A percentile compares a stretch with the other conserved stretches of the same genome.
Conservation (phyloP, 2,888 invertebrate genomes). For the Ectropis crepuscularia region DNA sequence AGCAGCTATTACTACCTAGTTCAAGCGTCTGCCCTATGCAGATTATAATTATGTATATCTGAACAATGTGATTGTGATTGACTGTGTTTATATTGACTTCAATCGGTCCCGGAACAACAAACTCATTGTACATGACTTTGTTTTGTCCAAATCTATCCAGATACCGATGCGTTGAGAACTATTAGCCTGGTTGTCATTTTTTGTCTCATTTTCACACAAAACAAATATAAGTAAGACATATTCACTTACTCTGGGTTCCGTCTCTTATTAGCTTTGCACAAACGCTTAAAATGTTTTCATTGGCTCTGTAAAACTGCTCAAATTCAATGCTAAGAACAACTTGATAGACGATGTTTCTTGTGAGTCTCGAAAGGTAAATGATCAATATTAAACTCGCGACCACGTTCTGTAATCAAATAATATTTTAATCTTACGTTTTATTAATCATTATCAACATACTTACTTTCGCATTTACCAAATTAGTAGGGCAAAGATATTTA, state of each 20-base stretch:
- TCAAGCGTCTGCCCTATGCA: no score
- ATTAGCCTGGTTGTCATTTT: no score
- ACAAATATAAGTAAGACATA: background rate
- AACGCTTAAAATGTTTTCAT: background rate
- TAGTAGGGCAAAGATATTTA: background rate
- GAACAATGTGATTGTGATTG: no score
- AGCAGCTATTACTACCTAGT: no score
- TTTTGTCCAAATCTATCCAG: no score
- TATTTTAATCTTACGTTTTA: background rate
- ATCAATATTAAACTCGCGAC: background rate
- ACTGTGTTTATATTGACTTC: no score
- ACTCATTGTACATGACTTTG: no score
- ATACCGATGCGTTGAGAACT: no score
- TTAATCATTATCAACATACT: no score
- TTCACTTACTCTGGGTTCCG: background rate
- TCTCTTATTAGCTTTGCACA: background rate
- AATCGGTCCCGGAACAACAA: no score
- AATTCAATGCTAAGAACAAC: slow-evolving; percentile 4
- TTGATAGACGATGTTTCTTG: background rate
- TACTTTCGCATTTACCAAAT: no score
- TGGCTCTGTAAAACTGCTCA: slow-evolving; percentile 4
- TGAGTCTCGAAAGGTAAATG: background rate
- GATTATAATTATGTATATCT: no score
- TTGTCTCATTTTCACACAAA: background rate
- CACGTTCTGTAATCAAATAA: background rate